These are phyloP conservation scores for Heliopora coerulea DNA, from an alignment of 92 coral and sea anemone genomes.

Conservation along the genomic window DNA sequence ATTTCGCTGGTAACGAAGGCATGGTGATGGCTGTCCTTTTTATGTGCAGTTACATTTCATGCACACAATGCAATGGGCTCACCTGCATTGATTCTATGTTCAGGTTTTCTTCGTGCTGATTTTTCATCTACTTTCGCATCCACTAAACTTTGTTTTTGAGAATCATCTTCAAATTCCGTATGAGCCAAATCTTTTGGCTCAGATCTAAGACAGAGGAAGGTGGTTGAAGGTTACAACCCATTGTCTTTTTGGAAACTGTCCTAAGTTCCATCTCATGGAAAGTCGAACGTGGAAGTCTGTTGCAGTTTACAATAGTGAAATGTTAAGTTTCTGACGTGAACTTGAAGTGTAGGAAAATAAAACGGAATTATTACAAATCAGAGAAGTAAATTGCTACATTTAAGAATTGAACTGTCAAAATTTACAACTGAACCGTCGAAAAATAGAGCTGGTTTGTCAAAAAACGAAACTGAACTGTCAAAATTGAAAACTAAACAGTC, in stretches of 20 bases:
- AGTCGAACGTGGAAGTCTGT: constrained; percentile 51
- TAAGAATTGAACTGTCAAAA: too few species aligned
- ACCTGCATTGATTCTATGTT: constrained; percentile 2
- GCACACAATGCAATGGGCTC: constrained; percentile 25
- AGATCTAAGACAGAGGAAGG: constrained; percentile 55
- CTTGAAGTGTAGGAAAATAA: too few species aligned
- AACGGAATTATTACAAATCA: too few species aligned
- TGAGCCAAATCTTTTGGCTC: constrained; percentile 44
- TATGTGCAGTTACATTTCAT: constrained; percentile 47
- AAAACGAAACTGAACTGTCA: too few species aligned
- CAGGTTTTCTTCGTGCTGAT: neutral
- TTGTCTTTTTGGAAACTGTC: constrained; percentile 43
- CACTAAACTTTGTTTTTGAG: neutral
- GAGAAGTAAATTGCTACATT: too few species aligned
- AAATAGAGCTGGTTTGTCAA: too few species aligned
- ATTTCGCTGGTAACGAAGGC: constrained; percentile 41
- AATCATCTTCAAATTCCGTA: constrained; percentile 42
- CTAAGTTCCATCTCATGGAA: constrained; percentile 51
- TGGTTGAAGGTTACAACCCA: constrained; percentile 58
- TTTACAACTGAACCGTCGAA: too few species aligned
- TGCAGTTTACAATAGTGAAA: too few species aligned
- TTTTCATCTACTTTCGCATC: neutral
- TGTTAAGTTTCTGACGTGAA: too few species aligned
- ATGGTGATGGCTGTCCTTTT: constrained; percentile 24
- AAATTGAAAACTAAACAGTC: too few species aligned